phyloP scores from a whole-genome alignment of 2,888 invertebrate genomes.

The Limnephilus marmoratus region DNA sequence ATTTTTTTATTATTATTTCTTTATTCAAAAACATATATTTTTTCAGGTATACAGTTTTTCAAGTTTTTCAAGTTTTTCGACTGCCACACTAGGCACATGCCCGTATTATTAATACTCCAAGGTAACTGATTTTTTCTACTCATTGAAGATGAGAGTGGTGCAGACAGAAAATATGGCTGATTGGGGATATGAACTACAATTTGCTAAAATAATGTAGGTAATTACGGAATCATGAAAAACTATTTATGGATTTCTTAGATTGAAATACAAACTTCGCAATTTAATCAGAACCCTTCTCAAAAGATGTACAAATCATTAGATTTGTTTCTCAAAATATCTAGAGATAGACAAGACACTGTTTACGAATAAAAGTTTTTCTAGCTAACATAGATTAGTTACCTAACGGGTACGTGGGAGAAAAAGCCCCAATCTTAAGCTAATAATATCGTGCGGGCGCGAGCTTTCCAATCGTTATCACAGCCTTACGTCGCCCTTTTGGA shows the following conservation, averaged over 20 bases:
- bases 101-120: no score
- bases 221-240: background rate
- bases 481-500: background rate
- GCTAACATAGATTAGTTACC: background rate
- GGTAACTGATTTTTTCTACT: no score
- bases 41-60: no score
- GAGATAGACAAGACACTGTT: background rate
- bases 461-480: conserved; percentile 38
- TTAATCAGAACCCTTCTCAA: background rate
- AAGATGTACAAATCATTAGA: background rate
- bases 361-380: background rate
- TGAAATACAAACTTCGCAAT: background rate
- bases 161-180: no score
- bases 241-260: background rate
- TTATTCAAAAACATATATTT: no score
- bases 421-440: background rate
- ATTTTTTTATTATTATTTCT: no score
- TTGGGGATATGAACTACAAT: no score
- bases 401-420: background rate
- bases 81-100: no score
- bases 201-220: background rate
- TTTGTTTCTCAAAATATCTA: background rate
- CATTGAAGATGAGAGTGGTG: no score
- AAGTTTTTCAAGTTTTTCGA: no score
- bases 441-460: conserved; percentile 21